Evolutionary conservation across 2,888 invertebrate genomes (phyloP).

Genomic region (Zeuzera pyrina): DNA sequence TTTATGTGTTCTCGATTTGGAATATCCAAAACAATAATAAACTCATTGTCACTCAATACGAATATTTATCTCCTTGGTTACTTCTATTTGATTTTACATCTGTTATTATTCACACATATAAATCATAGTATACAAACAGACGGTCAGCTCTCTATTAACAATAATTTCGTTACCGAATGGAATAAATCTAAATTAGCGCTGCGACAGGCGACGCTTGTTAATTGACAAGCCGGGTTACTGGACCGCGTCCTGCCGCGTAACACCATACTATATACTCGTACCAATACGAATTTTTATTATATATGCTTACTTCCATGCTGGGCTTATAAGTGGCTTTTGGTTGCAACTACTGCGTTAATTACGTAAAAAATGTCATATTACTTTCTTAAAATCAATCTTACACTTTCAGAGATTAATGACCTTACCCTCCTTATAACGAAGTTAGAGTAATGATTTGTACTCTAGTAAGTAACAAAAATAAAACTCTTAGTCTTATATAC

Average conservation of each 20-base stretch:
- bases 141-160: constrained; percentile 31
- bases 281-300: not conserved
- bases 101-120: too few species aligned
- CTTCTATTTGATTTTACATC: constrained; percentile 1
- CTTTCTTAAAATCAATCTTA: too few species aligned
- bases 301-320: not conserved
- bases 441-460: too few species aligned
- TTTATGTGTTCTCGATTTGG: constrained; percentile 18
- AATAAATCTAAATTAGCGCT: constrained; percentile 53
- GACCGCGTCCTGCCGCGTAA: constrained; percentile 40
- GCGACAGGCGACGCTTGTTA: constrained; percentile 33
- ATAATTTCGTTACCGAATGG: constrained; percentile 49
- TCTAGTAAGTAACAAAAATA: too few species aligned
- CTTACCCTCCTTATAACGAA: too few species aligned
- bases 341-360: not conserved
- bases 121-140: constrained; percentile 15
- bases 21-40: constrained; percentile 2
- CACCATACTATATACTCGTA: constrained; percentile 25
- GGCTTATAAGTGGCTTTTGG: too few species aligned
- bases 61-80: constrained; percentile 7
- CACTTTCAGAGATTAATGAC: too few species aligned
- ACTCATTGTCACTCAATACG: too few species aligned
- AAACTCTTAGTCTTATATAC: too few species aligned
- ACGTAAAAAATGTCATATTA: not conserved
- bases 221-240: constrained; percentile 57